Percentiles rank a stretch among this genome's conserved stretches.
Evolutionary conservation across 1,140 invertebrate species (phyloP).

Genomic region (Orchesella cincta): DNA sequence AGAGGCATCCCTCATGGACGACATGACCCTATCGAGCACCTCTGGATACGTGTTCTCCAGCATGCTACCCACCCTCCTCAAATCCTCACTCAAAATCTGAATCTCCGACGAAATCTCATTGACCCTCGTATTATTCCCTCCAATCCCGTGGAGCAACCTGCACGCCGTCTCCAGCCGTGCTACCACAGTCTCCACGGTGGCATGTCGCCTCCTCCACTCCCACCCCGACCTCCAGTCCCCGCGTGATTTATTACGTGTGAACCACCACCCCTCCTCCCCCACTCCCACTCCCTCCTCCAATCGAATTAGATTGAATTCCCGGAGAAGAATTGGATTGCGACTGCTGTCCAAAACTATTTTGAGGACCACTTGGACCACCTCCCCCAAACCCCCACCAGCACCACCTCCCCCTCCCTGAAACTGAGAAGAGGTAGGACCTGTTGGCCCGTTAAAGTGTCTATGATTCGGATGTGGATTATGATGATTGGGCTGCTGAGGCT

Average conservation of each 20-base stretch:
- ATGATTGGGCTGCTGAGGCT: not conserved
- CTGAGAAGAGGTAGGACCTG: not conserved
- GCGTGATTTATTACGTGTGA: too few species aligned
- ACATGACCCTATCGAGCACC: constrained; percentile 48
- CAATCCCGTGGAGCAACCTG: constrained; percentile 45
- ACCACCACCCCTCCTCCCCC: not conserved
- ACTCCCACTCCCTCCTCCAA: not conserved
- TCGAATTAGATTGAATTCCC: not conserved
- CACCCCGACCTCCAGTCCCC: not conserved
- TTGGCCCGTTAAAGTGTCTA: too few species aligned
- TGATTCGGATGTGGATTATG: not conserved
- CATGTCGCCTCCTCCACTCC: constrained; percentile 30
- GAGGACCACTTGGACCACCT: too few species aligned
- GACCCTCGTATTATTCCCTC: constrained; percentile 42
- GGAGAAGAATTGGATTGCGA: not conserved
- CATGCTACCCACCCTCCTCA: constrained; percentile 43
- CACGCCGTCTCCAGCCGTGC: constrained; percentile 47
- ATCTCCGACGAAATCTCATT: constrained; percentile 41
- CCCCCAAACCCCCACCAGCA: not conserved
- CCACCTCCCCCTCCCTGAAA: too few species aligned
- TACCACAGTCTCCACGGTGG: constrained; percentile 46
- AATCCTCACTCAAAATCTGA: constrained; percentile 46
- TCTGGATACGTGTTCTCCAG: constrained; percentile 48
- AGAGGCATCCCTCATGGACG: constrained; percentile 48
- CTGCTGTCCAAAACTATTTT: too few species aligned